Evolutionary conservation across 2,113 vertebrate genomes (phyloP), one percentile per base, ranked within the genome.

Genomic region (Lagopus leucura): DNA sequence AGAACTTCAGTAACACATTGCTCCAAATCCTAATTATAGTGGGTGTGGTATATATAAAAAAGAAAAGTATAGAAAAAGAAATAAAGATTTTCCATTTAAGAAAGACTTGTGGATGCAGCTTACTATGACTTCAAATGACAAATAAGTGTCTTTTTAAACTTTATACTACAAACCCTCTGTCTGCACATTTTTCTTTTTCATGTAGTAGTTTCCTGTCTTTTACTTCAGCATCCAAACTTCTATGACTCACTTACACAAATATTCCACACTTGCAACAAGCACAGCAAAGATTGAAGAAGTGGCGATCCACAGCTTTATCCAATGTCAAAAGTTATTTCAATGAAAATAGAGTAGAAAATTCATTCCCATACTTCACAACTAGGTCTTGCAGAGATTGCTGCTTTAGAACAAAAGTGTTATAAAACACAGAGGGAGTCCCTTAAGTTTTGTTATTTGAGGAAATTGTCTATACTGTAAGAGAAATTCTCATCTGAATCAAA

Each of bases 281-380:
- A 74, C 22, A 93, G 40, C 36, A 89, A 92, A 94, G 67, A 70
- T 67, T 82, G 55, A 76, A 71, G 82, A 91, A 91, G 75, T 91
- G 60, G 4, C 38, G 60, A 54, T 80, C 55, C 55, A 64, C 64
- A 88, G 69, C 14, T 93, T 93, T 90, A 92, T 87, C 74, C 45
- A 93, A 80, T 89, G 89, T 7, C 18, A 69, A 71, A 87, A 93
- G 87, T 82, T 83, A 92, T 96, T 95, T 96, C 82, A 85, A 36
- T 81, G 89, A 95, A 96, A 96, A 96, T 91, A 36, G 87, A 92
- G 47, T 86, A 86, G 28, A 88, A 80, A 92, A 93, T 96, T 89
- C 82, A 89, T 96, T 89, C 79, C 17, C 75, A 88, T 42, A 76
- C 79, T 96, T 92, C 67, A 77, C 34, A 75, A 63, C 64, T 87